Percentiles rank a stretch among this genome's conserved stretches.
Conservation (phyloP, 2,888 invertebrate genomes). For the Candidula unifasciata region DNA sequence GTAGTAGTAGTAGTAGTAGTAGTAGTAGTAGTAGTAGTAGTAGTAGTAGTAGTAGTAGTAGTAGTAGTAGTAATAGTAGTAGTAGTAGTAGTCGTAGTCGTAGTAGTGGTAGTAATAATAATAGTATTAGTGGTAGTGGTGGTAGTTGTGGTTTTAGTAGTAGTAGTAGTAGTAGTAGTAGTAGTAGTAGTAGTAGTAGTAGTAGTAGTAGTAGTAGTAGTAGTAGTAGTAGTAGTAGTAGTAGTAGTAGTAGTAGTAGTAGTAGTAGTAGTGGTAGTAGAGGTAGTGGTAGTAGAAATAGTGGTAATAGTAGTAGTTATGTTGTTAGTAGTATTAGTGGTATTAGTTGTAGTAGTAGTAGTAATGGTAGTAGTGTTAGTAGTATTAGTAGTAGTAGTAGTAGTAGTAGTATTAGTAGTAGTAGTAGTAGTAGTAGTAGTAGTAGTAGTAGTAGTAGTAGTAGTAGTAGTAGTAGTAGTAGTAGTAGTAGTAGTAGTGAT, state of each 20-base stretch:
- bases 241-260: conserved; percentile 14
- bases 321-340: not conserved
- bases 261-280: conserved; percentile 1
- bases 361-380: not conserved
- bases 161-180: not conserved
- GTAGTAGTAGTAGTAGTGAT: not conserved
- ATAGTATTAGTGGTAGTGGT: not conserved
- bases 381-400: not conserved
- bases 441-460: not conserved
- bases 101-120: conserved; percentile 10
- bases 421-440: not conserved
- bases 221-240: not conserved
- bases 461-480: not conserved
- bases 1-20: conserved; percentile 41
- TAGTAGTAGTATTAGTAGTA: not conserved
- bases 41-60: conserved; percentile 39
- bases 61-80: conserved; percentile 37
- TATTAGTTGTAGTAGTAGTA: not conserved
- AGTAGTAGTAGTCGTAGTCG: conserved; percentile 30
- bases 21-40: conserved; percentile 30
- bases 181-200: conserved; percentile 12
- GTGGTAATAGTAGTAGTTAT: conserved; percentile 2
- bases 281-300: not conserved
- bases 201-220: conserved; percentile 4
- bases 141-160: not conserved